Evolutionary conservation across 92 coral and sea anemone species (phyloP).

Genomic region (Epizoanthus rinbou): DNA sequence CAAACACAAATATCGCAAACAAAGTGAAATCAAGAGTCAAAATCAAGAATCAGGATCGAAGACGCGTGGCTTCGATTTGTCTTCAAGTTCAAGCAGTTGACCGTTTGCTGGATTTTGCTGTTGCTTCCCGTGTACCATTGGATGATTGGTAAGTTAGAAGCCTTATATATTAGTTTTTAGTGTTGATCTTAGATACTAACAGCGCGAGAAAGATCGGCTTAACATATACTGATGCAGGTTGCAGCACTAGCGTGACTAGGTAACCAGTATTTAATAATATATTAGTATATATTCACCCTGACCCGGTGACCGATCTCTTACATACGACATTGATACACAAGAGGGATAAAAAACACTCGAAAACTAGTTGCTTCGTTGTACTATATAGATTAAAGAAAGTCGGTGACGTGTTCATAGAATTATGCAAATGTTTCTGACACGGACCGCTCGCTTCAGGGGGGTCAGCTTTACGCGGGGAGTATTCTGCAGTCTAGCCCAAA

Average conservation of each 20-base stretch:
- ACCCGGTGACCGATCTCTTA: slow-evolving; percentile 23
- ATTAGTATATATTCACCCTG: slow-evolving; percentile 17
- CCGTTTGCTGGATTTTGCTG: slow-evolving; percentile 22
- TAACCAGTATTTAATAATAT: slow-evolving; percentile 7
- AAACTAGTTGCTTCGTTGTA: slow-evolving; percentile 1
- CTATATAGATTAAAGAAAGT: slow-evolving; percentile 12
- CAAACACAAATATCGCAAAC: slow-evolving; percentile 22
- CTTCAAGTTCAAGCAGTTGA: slow-evolving; percentile 21
- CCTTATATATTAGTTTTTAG: slow-evolving; percentile 13
- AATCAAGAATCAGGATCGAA: slow-evolving; percentile 28
- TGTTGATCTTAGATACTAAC: slow-evolving; percentile 21
- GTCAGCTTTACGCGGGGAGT: slow-evolving; percentile 18
- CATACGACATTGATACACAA: slow-evolving; percentile 26
- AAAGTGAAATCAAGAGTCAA: slow-evolving; percentile 25
- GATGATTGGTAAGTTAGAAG: slow-evolving; percentile 26
- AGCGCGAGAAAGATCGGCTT: slow-evolving; percentile 23
- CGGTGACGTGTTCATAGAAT: slow-evolving; percentile 23
- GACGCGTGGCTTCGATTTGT: slow-evolving; percentile 28
- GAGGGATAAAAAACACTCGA: slow-evolving; percentile 18
- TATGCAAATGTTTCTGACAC: slow-evolving; percentile 15
- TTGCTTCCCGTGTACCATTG: slow-evolving; percentile 21
- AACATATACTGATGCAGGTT: slow-evolving; percentile 17
- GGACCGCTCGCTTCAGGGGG: slow-evolving; percentile 26
- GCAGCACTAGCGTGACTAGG: not conserved
- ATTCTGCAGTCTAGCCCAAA: slow-evolving; percentile 29